Evolutionary conservation across 2,888 invertebrate genomes (phyloP).

Genomic region (Lasioglossum vierecki): DNA sequence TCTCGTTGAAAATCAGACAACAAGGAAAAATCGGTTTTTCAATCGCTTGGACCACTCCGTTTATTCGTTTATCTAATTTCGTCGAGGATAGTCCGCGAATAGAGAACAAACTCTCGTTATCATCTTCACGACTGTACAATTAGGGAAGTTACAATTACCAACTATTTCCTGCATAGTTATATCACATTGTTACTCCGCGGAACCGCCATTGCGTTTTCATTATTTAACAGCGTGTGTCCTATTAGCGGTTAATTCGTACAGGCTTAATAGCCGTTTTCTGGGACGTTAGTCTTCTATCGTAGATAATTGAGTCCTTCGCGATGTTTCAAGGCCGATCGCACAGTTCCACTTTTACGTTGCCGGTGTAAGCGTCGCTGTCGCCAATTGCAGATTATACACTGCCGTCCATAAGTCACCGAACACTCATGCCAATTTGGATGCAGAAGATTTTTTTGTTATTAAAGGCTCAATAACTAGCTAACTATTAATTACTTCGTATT

Average conservation of each 20-base stretch:
- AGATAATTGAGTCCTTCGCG: neutral
- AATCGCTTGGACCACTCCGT: constrained; percentile 16
- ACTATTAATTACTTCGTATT: no score
- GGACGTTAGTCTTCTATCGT: neutral
- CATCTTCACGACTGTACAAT: constrained; percentile 25
- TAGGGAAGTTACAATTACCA: constrained; percentile 33
- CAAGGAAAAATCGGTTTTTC: neutral
- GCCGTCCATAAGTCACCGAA: no score
- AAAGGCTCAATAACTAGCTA: no score
- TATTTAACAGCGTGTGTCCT: constrained; percentile 17
- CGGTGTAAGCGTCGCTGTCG: neutral
- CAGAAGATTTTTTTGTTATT: no score
- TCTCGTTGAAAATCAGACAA: neutral
- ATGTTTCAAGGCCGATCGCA: neutral
- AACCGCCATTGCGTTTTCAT: constrained; percentile 15
- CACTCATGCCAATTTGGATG: no score
- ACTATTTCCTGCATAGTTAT: constrained; percentile 49
- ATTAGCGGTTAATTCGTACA: neutral
- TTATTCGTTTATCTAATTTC: constrained; percentile 45
- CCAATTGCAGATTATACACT: neutral
- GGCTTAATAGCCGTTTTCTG: constrained; percentile 7
- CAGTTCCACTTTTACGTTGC: neutral
- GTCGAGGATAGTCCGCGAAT: constrained; percentile 3
- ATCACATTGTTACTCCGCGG: constrained; percentile 50
- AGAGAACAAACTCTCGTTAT: constrained; percentile 15